These are phyloP conservation scores for Kryptopterus vitreolus DNA, from an alignment of 2,797 vertebrate genomes.

Conservation along the genomic window DNA sequence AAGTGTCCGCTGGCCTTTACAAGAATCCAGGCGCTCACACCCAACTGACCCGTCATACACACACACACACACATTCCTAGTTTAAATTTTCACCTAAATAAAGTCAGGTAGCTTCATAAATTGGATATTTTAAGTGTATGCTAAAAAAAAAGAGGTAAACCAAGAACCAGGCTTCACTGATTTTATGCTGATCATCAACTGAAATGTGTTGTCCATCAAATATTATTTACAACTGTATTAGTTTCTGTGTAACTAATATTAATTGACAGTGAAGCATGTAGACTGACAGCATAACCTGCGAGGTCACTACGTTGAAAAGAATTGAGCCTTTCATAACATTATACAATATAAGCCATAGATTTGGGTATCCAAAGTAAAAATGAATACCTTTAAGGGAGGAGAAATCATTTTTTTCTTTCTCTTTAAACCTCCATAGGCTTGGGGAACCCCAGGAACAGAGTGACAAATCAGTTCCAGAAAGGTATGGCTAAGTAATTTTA, in stretches of 20 bases:
- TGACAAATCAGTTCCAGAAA: conserved; percentile 62
- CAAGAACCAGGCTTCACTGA: no score
- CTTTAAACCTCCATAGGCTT: conserved; percentile 60
- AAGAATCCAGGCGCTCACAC: conserved; percentile 5
- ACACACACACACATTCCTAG: not conserved
- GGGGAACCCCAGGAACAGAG: conserved; percentile 67
- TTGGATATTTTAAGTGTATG: not conserved
- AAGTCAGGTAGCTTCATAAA: not conserved
- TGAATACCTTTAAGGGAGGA: not conserved
- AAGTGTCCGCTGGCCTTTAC: conserved; percentile 44
- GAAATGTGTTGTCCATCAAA: not conserved
- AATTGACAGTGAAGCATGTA: not conserved
- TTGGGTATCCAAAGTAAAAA: not conserved
- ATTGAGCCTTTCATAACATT: not conserved
- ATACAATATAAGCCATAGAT: not conserved
- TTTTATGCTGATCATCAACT: not conserved
- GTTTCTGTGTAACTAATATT: not conserved
- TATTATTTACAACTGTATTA: not conserved
- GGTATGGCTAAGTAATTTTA: conserved; percentile 60
- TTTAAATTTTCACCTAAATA: not conserved
- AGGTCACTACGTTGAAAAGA: not conserved
- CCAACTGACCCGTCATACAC: not conserved
- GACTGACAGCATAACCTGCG: not conserved
- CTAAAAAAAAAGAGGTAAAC: no score
- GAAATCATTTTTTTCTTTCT: not conserved